Base-by-base conservation (phyloP, 2,888 invertebrate species). In the Pecten maximus region DNA sequence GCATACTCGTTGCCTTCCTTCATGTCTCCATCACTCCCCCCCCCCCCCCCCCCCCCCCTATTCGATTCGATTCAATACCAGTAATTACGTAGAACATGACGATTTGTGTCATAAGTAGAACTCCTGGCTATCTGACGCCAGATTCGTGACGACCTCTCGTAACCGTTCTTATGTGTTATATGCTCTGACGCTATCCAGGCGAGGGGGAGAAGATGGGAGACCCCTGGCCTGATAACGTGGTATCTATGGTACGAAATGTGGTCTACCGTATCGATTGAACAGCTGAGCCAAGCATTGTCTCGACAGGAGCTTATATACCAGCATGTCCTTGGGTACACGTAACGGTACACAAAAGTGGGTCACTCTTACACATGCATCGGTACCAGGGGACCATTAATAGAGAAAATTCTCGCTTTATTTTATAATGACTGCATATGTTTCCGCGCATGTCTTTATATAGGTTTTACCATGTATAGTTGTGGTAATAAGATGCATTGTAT, bases 191-290 rank as follows among this genome's bases (percentile, higher is more conserved):
- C 10, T 74, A 35, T 10, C 28, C 74, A 74, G 74, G 10, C 28
- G 74, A 74, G 35, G 74, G 19, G 74, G 74, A 74, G 74, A 74
- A 35, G 74, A 74, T 35, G 35, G 1, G 74, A 74, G 74, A 35
- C 74, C 74, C 54, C 54, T 8, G 54, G 54, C 54, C 74, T 28
- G 74, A 74, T 74, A 74, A 74, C 74, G 35, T 28, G 28, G 16
- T 74, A 74, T 74, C 74, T 35, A 35, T 74, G 74, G 74, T 74
- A 74, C 74, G 74, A 74, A 44, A 60, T 60, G 60, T 60, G 60
- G 60, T 60, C 74, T 74, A 74, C 74, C 6, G 74, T 74, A 74
- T 74, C 74, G 74, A 74, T 74, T 35, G 12, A 2, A 10, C 15
- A 1, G 74, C 74, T 4, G 35, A 74, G 74, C 35, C 74, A 35